Base-by-base conservation (phyloP, 1,140 invertebrate genomes). In the Trachelipus rathkii region DNA sequence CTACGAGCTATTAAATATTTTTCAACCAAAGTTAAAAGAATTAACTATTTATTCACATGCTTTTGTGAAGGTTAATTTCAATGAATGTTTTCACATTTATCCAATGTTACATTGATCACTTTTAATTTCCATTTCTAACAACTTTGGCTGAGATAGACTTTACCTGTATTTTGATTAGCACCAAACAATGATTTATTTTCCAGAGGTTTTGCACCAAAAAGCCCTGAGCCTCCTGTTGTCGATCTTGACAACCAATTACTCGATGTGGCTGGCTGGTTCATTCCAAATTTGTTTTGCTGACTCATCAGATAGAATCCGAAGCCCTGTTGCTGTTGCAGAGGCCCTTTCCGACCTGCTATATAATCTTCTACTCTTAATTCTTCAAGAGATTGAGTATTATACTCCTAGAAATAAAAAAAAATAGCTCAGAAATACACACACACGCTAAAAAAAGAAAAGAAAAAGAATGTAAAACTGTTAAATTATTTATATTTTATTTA, bases 331-430 rank as follows among this genome's bases (percentile, higher is more conserved):
- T n/a, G n/a, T n/a, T n/a, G n/a, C n/a, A 3, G 33, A 43, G 80
- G 71, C 15, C 93, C 94, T 87, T 97, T 98, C 13, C 95, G 86
- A 74, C 93, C 93, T 13, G 92, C 92, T 46, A 88, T 84, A 86
- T 99, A 99, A 87, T 99, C 97, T 85, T 99, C 96, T 33, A 93
- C 85, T 70, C 96, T 87, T 0, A 99, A 85, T 85, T 99, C 96
- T 86, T 98, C 96, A 33, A 98, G 85, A 0, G 94, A 96, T 87
- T 98, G 98, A 24, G 83, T 86, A 83, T 98, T 95, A 86, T 98
- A 98, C 83, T 98, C 95, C 87, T 98, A 97, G 45, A 79, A 74
- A 43, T 68, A 75, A 46, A 71, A 3, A n/a, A n/a, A n/a, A 8
- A 33, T 33, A 33, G 33, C 33, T 33, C 33, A 33, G 6, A 33